Percentiles rank a stretch among this genome's conserved stretches.
Evolutionary conservation across 2,888 invertebrate species (phyloP).

Genomic region (Smittia aterrima): DNA sequence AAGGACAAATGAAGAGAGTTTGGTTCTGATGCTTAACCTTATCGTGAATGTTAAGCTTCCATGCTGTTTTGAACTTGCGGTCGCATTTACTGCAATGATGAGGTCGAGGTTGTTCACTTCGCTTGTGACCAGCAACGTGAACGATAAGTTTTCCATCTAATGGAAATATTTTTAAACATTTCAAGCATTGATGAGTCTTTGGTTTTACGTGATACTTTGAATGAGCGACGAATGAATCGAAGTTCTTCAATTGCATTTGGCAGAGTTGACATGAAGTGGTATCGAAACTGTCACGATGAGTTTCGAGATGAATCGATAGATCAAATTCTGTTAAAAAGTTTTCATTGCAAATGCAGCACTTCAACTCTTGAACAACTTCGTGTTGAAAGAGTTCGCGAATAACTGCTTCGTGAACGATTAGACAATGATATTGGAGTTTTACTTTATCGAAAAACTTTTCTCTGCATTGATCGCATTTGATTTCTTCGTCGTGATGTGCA

Average conservation of each 20-base stretch:
- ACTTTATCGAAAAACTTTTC: neutral
- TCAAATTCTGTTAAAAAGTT: neutral
- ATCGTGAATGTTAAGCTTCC: conserved; percentile 23
- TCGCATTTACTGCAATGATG: conserved; percentile 60
- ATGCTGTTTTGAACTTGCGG: neutral
- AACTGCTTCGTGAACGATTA: neutral
- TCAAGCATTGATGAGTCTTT: conserved; percentile 57
- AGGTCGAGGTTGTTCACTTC: conserved; percentile 60
- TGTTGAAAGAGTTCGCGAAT: neutral
- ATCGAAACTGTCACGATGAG: neutral
- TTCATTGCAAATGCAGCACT: neutral
- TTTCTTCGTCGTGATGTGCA: neutral
- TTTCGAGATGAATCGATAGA: neutral
- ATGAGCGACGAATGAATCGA: conserved; percentile 49
- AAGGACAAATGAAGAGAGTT: conserved; percentile 34
- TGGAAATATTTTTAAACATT: conserved; percentile 60
- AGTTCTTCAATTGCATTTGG: neutral
- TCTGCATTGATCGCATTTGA: neutral
- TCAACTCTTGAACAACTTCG: neutral
- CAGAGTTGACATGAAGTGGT: neutral
- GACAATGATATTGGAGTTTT: neutral
- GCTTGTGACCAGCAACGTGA: conserved; percentile 55
- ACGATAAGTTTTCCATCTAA: conserved; percentile 59
- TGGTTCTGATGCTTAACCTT: conserved; percentile 20
- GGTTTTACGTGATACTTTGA: conserved; percentile 57